Conservation (phyloP, 2,113 vertebrate genomes). For the Callopanchax toddi region DNA sequence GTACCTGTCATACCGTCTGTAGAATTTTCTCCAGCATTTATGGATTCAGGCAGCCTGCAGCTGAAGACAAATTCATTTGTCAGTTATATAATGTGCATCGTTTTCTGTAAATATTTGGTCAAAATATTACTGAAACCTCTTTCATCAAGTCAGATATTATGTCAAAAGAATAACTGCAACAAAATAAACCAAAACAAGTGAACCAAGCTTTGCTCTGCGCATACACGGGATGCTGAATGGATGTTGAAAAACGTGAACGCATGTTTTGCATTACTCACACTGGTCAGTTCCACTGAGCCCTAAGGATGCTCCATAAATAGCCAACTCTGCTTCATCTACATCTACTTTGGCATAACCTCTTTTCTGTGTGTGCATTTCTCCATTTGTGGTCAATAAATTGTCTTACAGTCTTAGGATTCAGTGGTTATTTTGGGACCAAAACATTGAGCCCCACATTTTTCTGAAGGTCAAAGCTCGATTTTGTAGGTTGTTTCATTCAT, state of each 20-base stretch:
- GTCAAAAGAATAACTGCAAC: not conserved
- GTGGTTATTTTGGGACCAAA: not conserved
- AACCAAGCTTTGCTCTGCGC: not conserved
- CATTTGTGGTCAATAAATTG: not conserved
- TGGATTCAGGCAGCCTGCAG: conserved; percentile 77
- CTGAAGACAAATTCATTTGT: conserved; percentile 56
- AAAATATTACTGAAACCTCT: not conserved
- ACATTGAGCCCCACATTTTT: not conserved
- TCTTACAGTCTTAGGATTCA: not conserved
- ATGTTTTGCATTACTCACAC: conserved; percentile 66
- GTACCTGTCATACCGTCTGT: conserved; percentile 80
- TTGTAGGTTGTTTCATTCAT: not conserved
- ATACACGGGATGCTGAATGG: conserved; percentile 2
- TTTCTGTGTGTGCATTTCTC: conserved; percentile 21
- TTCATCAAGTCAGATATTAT: not conserved
- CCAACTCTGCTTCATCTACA: conserved; percentile 68
- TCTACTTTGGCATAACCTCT: conserved; percentile 47
- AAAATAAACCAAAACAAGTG: conserved; percentile 3
- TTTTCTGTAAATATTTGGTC: conserved; percentile 4
- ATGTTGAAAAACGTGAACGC: conserved; percentile 30
- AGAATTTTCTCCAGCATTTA: conserved; percentile 64
- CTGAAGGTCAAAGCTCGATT: not conserved
- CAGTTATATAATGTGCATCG: conserved; percentile 19
- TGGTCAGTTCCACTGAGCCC: conserved; percentile 63
- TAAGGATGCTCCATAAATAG: conserved; percentile 75